Conservation (phyloP, 1,140 invertebrate genomes). For the Daktulosphaira vitifoliae region DNA sequence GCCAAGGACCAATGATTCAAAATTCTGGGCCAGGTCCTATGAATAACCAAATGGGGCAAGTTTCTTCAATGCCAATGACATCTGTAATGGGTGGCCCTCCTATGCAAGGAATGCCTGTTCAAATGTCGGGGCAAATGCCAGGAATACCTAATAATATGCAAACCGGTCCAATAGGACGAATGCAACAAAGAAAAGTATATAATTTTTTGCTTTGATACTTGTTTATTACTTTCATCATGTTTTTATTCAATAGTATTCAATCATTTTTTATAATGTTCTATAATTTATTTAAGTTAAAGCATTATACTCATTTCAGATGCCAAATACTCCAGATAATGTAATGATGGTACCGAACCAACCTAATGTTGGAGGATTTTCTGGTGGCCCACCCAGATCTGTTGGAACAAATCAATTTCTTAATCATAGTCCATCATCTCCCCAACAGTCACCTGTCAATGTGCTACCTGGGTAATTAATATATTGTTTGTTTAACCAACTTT, state of each 20-base stretch:
- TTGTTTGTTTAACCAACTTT: too few species aligned
- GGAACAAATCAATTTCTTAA: constrained; percentile 22
- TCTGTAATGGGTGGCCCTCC: constrained; percentile 40
- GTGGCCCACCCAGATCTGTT: constrained; percentile 23
- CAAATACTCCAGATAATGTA: constrained; percentile 42
- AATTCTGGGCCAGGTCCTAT: constrained; percentile 37
- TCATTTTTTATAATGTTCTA: too few species aligned
- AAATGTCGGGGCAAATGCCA: constrained; percentile 19
- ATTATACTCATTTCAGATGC: constrained; percentile 39
- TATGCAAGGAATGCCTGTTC: constrained; percentile 25
- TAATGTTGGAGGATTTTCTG: constrained; percentile 34
- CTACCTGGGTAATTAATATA: constrained; percentile 16
- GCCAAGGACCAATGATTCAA: constrained; percentile 40
- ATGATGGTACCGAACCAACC: constrained; percentile 42
- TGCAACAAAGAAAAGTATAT: constrained; percentile 29
- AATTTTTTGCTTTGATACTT: too few species aligned
- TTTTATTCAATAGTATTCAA: too few species aligned
- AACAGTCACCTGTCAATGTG: constrained; percentile 29
- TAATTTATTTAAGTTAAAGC: too few species aligned
- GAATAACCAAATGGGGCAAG: constrained; percentile 36
- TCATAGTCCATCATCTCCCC: constrained; percentile 20
- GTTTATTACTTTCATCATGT: too few species aligned
- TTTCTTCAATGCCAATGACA: constrained; percentile 6
- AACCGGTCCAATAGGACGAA: constrained; percentile 8
- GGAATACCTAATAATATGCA: constrained; percentile 5